Percentiles rank a stretch among this genome's conserved stretches.
phyloP scores from a whole-genome alignment of 2,888 invertebrate genomes.

The Teleiodes luculella region DNA sequence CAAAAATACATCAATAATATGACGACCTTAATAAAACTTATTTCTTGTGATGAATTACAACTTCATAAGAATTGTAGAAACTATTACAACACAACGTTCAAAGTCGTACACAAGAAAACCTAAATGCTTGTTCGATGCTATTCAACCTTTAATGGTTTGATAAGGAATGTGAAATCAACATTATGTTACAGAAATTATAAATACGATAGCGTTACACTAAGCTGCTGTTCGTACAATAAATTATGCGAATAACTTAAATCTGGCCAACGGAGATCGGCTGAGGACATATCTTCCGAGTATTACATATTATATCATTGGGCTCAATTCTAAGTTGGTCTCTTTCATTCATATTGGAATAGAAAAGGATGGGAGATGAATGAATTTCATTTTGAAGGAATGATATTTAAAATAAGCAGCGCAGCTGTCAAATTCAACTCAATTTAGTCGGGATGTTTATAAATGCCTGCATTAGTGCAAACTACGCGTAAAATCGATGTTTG shows the following conservation, averaged over 20 bases:
- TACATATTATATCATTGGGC: conserved; percentile 37
- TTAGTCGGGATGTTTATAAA: no score
- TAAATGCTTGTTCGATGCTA: conserved; percentile 58
- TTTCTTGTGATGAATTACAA: conserved; percentile 40
- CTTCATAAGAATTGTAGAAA: conserved; percentile 33
- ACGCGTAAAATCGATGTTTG: no score
- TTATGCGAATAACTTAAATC: conserved; percentile 54
- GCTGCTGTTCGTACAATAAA: conserved; percentile 63
- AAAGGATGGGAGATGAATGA: no score
- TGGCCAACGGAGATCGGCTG: conserved; percentile 26
- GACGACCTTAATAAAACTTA: conserved; percentile 38
- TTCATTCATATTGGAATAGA: no score
- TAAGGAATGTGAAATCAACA: conserved; percentile 55
- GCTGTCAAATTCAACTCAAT: no score
- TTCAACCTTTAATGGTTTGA: conserved; percentile 43
- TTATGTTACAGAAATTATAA: conserved; percentile 78
- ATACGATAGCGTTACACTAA: conserved; percentile 51
- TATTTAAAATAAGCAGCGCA: no score
- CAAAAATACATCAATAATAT: conserved; percentile 51
- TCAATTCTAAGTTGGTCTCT: no score
- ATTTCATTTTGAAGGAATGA: no score
- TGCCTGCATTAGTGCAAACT: no score
- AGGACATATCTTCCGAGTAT: conserved; percentile 36
- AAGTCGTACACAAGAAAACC: conserved; percentile 23
- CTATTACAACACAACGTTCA: conserved; percentile 38